Evolutionary conservation across 2,888 invertebrate species (phyloP).

Genomic region (Plagodis pulveraria): DNA sequence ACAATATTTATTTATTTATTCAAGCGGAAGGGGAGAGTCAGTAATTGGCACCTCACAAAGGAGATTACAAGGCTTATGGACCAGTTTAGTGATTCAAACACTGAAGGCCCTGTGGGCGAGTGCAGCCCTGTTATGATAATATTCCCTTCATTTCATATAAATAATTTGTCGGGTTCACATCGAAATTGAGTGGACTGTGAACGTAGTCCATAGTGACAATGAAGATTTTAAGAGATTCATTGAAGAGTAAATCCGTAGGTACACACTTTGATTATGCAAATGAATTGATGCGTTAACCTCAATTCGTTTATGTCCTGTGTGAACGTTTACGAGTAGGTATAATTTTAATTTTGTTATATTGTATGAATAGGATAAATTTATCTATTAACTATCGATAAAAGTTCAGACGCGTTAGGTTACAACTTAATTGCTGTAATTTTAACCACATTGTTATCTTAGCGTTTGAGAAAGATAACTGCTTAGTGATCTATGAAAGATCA

Average conservation of each 20-base stretch:
- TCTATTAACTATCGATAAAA: neutral
- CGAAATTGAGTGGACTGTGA: conserved; percentile 56
- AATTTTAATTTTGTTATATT: neutral
- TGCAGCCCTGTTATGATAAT: conserved; percentile 81
- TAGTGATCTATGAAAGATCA: no score
- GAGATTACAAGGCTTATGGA: conserved; percentile 78
- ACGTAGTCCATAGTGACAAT: conserved; percentile 38
- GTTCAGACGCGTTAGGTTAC: no score
- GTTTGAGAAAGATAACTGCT: no score
- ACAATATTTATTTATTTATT: conserved; percentile 80
- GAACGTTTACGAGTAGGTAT: conserved; percentile 3
- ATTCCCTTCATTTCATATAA: conserved; percentile 65
- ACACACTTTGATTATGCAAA: conserved; percentile 25
- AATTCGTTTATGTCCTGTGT: conserved; percentile 28
- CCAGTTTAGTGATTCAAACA: conserved; percentile 82
- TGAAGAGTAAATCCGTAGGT: conserved; percentile 29
- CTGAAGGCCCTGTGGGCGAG: conserved; percentile 73
- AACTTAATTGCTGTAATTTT: no score
- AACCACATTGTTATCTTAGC: no score
- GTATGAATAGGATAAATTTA: neutral
- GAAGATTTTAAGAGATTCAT: conserved; percentile 27
- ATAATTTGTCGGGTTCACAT: conserved; percentile 60
- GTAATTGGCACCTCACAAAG: conserved; percentile 82
- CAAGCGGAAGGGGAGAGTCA: conserved; percentile 80
- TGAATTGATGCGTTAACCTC: conserved; percentile 30